phyloP scores from a whole-genome alignment of 2,113 vertebrate species.

The Rhadina sibilatrix region DNA sequence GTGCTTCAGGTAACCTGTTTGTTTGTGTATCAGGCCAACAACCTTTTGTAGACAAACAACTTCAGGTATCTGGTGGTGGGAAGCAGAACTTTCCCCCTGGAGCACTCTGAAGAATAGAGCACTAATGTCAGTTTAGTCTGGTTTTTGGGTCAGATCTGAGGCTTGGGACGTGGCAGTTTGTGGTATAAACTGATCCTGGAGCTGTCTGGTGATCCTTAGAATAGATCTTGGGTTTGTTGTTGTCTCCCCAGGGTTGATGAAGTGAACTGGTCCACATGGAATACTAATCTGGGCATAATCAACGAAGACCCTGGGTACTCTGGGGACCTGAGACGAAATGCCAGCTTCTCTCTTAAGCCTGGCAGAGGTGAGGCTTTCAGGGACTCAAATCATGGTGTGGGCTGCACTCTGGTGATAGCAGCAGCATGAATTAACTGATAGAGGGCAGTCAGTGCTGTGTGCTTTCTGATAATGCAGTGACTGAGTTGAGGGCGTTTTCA shows the following conservation, averaged over 20 bases:
- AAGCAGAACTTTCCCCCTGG: neutral
- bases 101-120: neutral
- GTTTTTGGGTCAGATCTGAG: neutral
- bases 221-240: neutral
- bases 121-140: neutral
- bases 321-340: constrained; percentile 72
- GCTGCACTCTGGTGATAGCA: neutral
- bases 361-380: constrained; percentile 73
- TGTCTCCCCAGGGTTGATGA: constrained; percentile 86
- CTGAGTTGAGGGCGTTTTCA: neutral
- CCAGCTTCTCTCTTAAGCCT: constrained; percentile 69
- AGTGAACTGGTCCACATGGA: constrained; percentile 98
- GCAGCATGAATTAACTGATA: neutral
- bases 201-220: neutral
- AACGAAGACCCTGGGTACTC: constrained; percentile 89
- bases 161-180: neutral
- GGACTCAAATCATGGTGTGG: neutral
- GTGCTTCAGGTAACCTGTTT: constrained; percentile 87
- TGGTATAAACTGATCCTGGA: neutral
- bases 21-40: neutral
- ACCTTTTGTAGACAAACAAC: neutral
- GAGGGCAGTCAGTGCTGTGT: neutral
- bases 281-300: constrained; percentile 89
- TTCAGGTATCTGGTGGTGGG: neutral
- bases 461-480: neutral